Percentiles rank a stretch among this genome's conserved stretches.
Evolutionary conservation across 2,113 vertebrate genomes (phyloP).

Genomic region (Spea multiplicata): DNA sequence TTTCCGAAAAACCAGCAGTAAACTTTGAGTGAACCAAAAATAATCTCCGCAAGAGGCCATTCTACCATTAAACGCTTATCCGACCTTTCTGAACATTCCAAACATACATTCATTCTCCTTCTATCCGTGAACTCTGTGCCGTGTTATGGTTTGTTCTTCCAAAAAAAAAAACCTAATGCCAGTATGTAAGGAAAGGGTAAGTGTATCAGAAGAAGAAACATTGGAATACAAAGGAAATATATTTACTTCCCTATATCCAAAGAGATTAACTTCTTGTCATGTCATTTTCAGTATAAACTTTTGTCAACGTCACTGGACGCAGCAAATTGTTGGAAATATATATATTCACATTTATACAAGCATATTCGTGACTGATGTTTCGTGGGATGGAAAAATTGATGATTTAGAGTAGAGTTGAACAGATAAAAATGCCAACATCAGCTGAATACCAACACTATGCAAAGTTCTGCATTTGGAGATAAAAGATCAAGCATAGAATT

Average conservation of each 20-base stretch:
- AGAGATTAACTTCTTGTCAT: background rate
- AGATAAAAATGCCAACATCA: background rate
- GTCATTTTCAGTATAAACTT: background rate
- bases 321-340: background rate
- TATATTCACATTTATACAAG: background rate
- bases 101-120: background rate
- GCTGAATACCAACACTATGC: background rate
- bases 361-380: background rate
- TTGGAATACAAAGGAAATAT: background rate
- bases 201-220: background rate
- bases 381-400: background rate
- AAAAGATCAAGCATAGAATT: too few relatives aligned
- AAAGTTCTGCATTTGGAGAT: background rate
- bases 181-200: background rate
- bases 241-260: background rate
- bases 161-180: background rate
- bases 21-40: slow-evolving; percentile 17
- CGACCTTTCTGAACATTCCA: slow-evolving; percentile 10
- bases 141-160: background rate
- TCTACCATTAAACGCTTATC: slow-evolving; percentile 20
- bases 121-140: background rate
- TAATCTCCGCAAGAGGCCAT: slow-evolving; percentile 4
- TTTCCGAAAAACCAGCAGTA: slow-evolving; percentile 1
- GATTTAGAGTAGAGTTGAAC: background rate
- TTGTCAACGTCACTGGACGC: background rate